Evolutionary conservation across 2,113 vertebrate genomes (phyloP), one percentile per base, ranked within the genome.

Genomic region (Bolborhynchus lineola): DNA sequence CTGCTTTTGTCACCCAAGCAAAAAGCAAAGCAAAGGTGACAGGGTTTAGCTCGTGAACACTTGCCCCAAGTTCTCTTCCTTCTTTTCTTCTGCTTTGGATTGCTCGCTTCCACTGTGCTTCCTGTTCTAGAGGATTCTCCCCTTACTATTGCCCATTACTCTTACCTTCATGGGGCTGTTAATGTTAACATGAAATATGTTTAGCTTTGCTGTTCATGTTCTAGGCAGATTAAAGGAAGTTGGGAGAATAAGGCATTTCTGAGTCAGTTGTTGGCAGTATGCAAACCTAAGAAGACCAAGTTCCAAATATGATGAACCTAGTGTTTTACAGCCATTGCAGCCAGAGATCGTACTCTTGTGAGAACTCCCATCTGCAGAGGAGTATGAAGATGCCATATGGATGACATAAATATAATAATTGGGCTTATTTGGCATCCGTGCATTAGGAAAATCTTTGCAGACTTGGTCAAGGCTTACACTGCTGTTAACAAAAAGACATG

Each of bases 241-340:
- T 71, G 82, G 41, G 86, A 92, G 74, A 92, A 71, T 65, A 33
- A 35, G 84, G 64, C 47, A 37, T n/a, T 94, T 92, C 65, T 95
- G 95, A 94, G 77, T 96, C 95, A 95, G 83, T 71, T 93, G 55
- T 89, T 96, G 95, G 94, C 94, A 93, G 55, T 17, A 28, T 75
- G n/a, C 55, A 83, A 81, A 55, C 59, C 60, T 78, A 63, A 86
- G 75, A 94, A 86, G 65, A 86, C 81, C 7, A 47, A 91, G 77
- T 89, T 95, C 84, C 93, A 89, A 84, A 86, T 89, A 82, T 31
- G 57, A 59, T 35, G 86, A 96, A 68, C 25, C 9, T 81, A 77
- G 63, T 72, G 64, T 86, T 75, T 88, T 93, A 49, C 37, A 89
- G 57, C 81, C 86, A 39, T 88, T 86, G 52, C 53, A 83, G 42